Evolutionary conservation across 2,888 invertebrate species (phyloP), one percentile per base, ranked within the genome.

Genomic region (Cantharis flavilabris): DNA sequence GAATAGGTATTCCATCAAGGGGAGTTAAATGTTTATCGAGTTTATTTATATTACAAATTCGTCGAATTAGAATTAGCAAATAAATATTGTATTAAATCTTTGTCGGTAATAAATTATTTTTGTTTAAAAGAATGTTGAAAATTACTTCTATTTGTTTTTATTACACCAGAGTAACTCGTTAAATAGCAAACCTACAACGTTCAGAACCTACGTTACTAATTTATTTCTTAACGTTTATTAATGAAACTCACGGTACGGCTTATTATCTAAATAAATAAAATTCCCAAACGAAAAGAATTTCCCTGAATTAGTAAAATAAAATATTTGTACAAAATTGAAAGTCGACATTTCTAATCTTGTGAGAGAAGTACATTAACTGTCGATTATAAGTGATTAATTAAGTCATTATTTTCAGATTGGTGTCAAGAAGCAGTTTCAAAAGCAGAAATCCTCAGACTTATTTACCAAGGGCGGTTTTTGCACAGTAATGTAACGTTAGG

Each of bases 401-500:
- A 49, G n/a, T 49, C 49, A 5, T 49, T 62, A 69, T 33, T 92
- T 93, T 87, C 92, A 96, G 99, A 98, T 91, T 99, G 99, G 99
- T 92, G 95, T 86, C 94, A 97, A 86, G 99, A 99, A 90, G 94
- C 95, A 86, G 98, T 98, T 84, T 95, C 97, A 82, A 97, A 97
- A 90, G 97, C 98, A 82, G 98, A 98, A 92, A 98, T 99, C 89
- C 93, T 99, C 87, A 95, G 99, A 89, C 94, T 99, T 89, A 99
- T 99, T 89, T 99, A 99, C 91, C 99, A 99, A 92, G 99, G 99
- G 84, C 94, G 99, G 87, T 99, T 99, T 92, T 93, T 99, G 88
- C 99, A 99, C 92, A 98, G 98, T 91, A 98, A 98, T 90, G 99
- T 99, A 88, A 98, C 98, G 87, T 93, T 98, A 88, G 97, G 97